phyloP scores from a whole-genome alignment of 2,113 vertebrate species.

The Psittacara wagleri region DNA sequence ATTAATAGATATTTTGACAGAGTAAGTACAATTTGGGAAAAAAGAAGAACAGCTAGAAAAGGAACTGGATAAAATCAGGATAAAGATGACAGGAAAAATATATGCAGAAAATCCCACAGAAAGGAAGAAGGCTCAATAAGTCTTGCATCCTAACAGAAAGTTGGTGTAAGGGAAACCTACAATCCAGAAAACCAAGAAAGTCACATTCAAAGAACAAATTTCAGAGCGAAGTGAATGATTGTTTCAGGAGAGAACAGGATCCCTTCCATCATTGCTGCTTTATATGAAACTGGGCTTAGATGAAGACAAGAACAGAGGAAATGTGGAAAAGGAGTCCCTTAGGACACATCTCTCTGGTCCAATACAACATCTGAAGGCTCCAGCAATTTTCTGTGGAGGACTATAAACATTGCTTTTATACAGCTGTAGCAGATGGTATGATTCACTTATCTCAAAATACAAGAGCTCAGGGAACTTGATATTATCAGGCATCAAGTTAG shows the following conservation, averaged over 20 bases:
- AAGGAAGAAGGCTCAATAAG: neutral
- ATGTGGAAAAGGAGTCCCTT: conserved; percentile 17
- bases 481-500: conserved; percentile 32
- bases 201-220: neutral
- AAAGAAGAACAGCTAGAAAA: neutral
- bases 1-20: neutral
- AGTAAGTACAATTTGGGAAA: neutral
- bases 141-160: neutral
- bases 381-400: conserved; percentile 41
- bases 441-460: conserved; percentile 61
- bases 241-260: neutral
- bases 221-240: neutral
- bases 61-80: neutral
- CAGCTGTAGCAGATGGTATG: conserved; percentile 63
- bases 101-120: neutral
- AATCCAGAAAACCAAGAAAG: neutral
- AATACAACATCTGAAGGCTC: neutral
- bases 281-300: neutral
- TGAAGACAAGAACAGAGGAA: neutral
- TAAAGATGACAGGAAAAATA: neutral
- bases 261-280: neutral
- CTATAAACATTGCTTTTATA: conserved; percentile 46
- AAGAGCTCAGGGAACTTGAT: conserved; percentile 48
- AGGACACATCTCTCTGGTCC: conserved; percentile 16
- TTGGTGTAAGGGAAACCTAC: neutral